Evolutionary conservation across 1,140 invertebrate species (phyloP), one percentile per base, ranked within the genome.

Genomic region (Heliconius nattereri): DNA sequence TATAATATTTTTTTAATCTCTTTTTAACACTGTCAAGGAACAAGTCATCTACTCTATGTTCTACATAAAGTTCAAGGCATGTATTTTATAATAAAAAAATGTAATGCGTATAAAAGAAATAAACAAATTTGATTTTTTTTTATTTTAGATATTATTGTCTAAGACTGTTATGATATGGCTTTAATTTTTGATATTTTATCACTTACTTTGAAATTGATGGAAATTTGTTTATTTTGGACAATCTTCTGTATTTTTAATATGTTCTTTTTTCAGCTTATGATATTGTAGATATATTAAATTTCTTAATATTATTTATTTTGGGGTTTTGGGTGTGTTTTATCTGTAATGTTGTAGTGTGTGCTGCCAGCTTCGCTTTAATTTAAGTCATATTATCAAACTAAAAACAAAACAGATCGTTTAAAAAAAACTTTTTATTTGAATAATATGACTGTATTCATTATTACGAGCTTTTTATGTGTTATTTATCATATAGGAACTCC

Each of bases 1-100:
- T 45, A 52, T 52, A 20, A 52, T 52, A 52, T 19, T 20, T 66
- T 66, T 66, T 57, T 75, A 71, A 35, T 52, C n/a, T 71, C 23
- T 66, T 26, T 73, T 71, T 75, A 83, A 80, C 35, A 85, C 87
- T 73, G 26, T 75, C 35, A 87, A 89, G 92, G 90, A 86, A 86
- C 90, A 23, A 93, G 90, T 66, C 92, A 92, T 35, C 87, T 94
- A 8, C 85, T 94, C 20, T 94, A 93, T 73, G 90, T 92, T 11
- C 86, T 94, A 45, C 92, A 94, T 84, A 85, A 87, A 54, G 87
- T 94, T 9, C 90, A 93, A 83, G 92, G 93, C 94, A 93, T 82
- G 92, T 85, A 73, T 66, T 66, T 71, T 78, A 60, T 7, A 26
- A 29, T 16, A 26, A 13, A 66, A 26, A 66, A 66, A 29, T 66